phyloP scores from a whole-genome alignment of 92 coral and sea anemone species.

The Bergia sp. region DNA sequence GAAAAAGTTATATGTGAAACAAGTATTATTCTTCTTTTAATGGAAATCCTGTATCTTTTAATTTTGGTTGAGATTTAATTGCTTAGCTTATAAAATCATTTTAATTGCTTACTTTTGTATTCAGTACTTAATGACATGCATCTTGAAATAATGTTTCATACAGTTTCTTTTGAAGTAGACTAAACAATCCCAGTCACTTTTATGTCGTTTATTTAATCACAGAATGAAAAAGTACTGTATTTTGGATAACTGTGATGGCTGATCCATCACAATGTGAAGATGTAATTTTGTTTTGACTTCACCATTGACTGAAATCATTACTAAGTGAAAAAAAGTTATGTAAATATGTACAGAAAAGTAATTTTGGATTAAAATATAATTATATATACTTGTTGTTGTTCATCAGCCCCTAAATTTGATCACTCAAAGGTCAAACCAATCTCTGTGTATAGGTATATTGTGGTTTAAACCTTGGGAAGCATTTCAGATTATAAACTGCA shows the following conservation, averaged over 20 bases:
- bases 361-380: slow-evolving; percentile 23
- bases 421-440: too few species aligned
- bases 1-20: too few species aligned
- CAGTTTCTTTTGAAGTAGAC: neutral
- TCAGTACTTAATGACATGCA: neutral
- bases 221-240: neutral
- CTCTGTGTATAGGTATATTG: too few species aligned
- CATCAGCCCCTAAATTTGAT: too few species aligned
- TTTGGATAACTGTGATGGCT: neutral
- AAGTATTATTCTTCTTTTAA: neutral
- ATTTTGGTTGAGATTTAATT: neutral
- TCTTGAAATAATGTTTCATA: neutral
- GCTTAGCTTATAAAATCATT: neutral
- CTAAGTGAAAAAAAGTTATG: neutral
- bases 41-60: neutral
- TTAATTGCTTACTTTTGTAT: neutral
- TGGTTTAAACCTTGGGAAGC: too few species aligned
- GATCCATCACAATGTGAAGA: neutral
- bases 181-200: too few species aligned
- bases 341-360: slow-evolving; percentile 55
- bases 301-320: neutral
- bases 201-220: too few species aligned
- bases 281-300: neutral
- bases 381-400: neutral
- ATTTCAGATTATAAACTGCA: too few species aligned